These are phyloP conservation scores for Myiozetetes cayanensis DNA, from an alignment of 2,113 vertebrate species.

Conservation along the genomic window DNA sequence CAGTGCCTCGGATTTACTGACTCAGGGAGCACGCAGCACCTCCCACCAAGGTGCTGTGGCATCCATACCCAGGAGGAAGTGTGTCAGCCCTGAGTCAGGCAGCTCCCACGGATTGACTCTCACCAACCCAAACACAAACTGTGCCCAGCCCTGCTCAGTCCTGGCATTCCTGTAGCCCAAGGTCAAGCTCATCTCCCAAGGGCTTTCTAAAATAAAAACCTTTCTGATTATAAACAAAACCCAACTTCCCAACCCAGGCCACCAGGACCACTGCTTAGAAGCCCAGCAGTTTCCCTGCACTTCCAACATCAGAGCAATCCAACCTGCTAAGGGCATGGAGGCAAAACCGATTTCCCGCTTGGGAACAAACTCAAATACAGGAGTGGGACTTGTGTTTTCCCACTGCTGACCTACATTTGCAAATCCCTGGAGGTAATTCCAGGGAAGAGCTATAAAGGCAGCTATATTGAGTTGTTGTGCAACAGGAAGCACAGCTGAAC, in stretches of 20 bases:
- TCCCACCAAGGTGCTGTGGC: conserved; percentile 11
- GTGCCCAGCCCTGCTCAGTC: background rate
- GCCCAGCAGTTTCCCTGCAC: background rate
- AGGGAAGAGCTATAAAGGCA: conserved; percentile 1
- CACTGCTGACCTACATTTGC: conserved; percentile 45
- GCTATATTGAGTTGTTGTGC: background rate
- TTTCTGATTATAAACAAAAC: background rate
- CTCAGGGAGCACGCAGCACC: background rate
- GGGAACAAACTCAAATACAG: background rate
- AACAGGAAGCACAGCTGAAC: conserved; percentile 17
- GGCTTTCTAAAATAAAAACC: conserved; percentile 31
- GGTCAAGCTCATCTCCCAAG: conserved; percentile 22
- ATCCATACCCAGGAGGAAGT: conserved; percentile 30
- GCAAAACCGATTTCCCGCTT: background rate
- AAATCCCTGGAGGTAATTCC: conserved; percentile 1
- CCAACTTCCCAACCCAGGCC: background rate
- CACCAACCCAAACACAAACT: background rate
- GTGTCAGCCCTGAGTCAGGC: conserved; percentile 49
- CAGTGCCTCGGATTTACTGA: conserved; percentile 15
- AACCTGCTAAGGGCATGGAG: background rate
- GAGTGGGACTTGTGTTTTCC: conserved; percentile 14
- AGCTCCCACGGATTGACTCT: background rate
- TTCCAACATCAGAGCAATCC: background rate
- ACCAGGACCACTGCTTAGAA: rapidly evolving
- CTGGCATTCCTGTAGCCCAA: background rate